These are phyloP conservation scores for Cephus nigrinus DNA, from an alignment of 2,888 invertebrate genomes.

Conservation along the genomic window DNA sequence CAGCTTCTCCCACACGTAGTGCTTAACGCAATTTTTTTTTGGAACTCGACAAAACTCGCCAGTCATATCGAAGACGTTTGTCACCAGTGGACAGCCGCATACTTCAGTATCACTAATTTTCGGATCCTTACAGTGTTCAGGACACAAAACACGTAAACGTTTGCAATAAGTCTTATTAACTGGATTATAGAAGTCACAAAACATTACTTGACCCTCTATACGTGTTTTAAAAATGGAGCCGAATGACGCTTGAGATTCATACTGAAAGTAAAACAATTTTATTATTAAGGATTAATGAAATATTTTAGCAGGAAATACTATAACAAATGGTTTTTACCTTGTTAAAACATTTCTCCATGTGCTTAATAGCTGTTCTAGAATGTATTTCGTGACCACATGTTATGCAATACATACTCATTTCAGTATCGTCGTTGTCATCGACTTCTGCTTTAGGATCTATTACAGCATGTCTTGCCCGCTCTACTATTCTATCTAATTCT, in stretches of 20 bases:
- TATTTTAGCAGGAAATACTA: slow-evolving; percentile 7
- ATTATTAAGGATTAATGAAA: neutral
- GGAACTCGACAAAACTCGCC: slow-evolving; percentile 89
- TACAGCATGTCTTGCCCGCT: slow-evolving; percentile 79
- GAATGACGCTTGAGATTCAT: slow-evolving; percentile 96
- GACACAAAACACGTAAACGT: slow-evolving; percentile 92
- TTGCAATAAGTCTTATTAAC: slow-evolving; percentile 94
- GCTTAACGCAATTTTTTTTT: slow-evolving; percentile 90
- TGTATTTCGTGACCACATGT: slow-evolving; percentile 97
- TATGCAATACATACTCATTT: slow-evolving; percentile 92
- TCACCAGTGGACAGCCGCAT: slow-evolving; percentile 92
- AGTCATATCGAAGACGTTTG: slow-evolving; percentile 84
- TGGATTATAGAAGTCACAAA: slow-evolving; percentile 96
- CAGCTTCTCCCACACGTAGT: slow-evolving; percentile 96
- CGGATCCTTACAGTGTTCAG: slow-evolving; percentile 96
- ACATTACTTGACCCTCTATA: slow-evolving; percentile 96
- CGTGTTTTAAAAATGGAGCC: slow-evolving; percentile 94
- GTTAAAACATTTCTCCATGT: slow-evolving; percentile 98
- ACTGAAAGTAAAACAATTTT: slow-evolving; percentile 65
- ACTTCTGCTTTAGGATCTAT: slow-evolving; percentile 72
- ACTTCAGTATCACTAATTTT: slow-evolving; percentile 89
- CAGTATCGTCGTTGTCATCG: slow-evolving; percentile 77
- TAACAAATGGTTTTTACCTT: slow-evolving; percentile 70
- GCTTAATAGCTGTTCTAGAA: slow-evolving; percentile 90
- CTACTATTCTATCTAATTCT: slow-evolving; percentile 84